A percentile compares a stretch with the other conserved stretches of the same genome.
Evolutionary conservation across 2,888 invertebrate species (phyloP).

Genomic region (Selenia dentaria): DNA sequence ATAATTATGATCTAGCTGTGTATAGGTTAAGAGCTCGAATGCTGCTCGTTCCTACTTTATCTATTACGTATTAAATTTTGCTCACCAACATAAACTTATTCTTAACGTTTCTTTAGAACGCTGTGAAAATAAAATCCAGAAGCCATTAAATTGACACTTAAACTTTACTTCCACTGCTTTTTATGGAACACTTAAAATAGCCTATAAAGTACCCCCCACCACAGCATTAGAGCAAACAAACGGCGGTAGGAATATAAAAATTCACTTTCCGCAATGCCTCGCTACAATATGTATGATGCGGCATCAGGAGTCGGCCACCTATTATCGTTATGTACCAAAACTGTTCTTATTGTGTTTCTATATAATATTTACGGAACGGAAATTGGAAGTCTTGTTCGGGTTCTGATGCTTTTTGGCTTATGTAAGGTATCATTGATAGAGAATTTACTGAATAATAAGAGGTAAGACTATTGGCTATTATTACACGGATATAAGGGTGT

Average conservation of each 20-base stretch:
- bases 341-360: slow-evolving; percentile 39
- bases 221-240: slow-evolving; percentile 25
- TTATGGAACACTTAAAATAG: slow-evolving; percentile 23
- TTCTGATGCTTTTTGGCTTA: slow-evolving; percentile 16
- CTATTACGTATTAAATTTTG: too few relatives aligned
- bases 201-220: slow-evolving; percentile 21
- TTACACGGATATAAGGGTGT: too few relatives aligned
- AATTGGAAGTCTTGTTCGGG: slow-evolving; percentile 15
- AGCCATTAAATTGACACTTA: slow-evolving; percentile 19
- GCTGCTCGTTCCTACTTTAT: too few relatives aligned
- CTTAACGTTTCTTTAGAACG: background rate
- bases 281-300: slow-evolving; percentile 45
- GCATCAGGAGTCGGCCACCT: slow-evolving; percentile 44
- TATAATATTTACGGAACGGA: slow-evolving; percentile 35
- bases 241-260: slow-evolving; percentile 34
- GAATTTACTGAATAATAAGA: slow-evolving; percentile 13
- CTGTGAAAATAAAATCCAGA: slow-evolving; percentile 2
- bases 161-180: slow-evolving; percentile 22
- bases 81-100: background rate
- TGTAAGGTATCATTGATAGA: slow-evolving; percentile 5
- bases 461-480: too few relatives aligned
- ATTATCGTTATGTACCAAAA: slow-evolving; percentile 42
- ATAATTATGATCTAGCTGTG: too few relatives aligned
- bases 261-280: slow-evolving; percentile 40
- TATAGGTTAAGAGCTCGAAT: too few relatives aligned